phyloP scores from a whole-genome alignment of 2,888 invertebrate genomes.

The Pyrrhosoma nymphula region DNA sequence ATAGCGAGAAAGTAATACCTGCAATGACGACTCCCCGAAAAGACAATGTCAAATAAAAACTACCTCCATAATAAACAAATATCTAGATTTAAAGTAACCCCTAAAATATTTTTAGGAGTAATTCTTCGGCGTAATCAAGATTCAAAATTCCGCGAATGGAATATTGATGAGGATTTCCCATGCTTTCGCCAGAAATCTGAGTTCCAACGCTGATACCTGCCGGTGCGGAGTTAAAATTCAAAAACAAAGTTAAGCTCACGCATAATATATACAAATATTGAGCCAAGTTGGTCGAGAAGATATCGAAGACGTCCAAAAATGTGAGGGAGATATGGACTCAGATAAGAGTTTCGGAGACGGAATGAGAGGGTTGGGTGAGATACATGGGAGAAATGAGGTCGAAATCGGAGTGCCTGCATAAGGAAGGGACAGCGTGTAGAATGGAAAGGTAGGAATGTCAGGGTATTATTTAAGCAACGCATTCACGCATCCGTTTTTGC shows the following conservation, averaged over 20 bases:
- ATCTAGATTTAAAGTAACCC: not conserved
- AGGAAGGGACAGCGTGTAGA: not conserved
- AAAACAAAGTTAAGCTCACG: not conserved
- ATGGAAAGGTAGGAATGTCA: not conserved
- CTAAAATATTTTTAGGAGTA: not conserved
- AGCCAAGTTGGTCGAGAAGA: not conserved
- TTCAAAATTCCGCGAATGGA: not conserved
- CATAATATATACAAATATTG: conserved; percentile 7
- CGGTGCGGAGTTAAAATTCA: not conserved
- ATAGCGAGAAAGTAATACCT: too few relatives aligned
- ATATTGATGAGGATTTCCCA: not conserved
- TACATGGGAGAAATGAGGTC: not conserved
- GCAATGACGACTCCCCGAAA: too few relatives aligned
- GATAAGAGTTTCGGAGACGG: not conserved
- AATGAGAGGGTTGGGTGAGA: not conserved
- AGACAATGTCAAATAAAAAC: too few relatives aligned
- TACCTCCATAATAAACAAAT: too few relatives aligned
- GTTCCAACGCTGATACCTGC: not conserved
- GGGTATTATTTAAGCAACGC: too few relatives aligned
- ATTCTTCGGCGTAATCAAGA: not conserved
- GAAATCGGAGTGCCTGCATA: not conserved
- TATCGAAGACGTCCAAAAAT: not conserved
- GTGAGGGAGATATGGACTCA: not conserved
- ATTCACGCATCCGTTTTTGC: too few relatives aligned
- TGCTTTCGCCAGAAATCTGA: not conserved